phyloP scores from a whole-genome alignment of 1,140 invertebrate species.

The Parasteatoda tepidariorum region DNA sequence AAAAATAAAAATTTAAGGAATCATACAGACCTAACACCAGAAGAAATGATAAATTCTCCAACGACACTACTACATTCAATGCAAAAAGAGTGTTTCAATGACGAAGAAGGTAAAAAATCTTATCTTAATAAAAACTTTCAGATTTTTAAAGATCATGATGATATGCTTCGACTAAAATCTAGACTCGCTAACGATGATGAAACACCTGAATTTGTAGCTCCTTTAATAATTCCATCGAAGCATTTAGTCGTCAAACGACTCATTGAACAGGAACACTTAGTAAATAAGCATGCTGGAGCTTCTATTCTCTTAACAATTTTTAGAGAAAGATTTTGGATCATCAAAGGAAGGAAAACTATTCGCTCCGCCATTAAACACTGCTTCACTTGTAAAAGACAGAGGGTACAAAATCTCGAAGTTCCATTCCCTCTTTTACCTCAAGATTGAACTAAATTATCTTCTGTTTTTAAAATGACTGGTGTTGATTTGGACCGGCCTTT shows the following conservation, averaged over 20 bases:
- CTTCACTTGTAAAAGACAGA: not conserved
- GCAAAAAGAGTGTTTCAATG: too few species aligned
- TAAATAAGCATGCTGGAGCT: slow-evolving; percentile 1
- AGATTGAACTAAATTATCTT: not conserved
- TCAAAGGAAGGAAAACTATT: not conserved
- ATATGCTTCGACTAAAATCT: too few species aligned
- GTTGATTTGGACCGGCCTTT: slow-evolving; percentile 69
- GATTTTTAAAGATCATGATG: too few species aligned
- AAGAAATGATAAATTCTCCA: too few species aligned
- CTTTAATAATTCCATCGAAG: slow-evolving; percentile 7
- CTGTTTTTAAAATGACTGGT: slow-evolving; percentile 60
- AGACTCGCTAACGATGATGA: too few species aligned
- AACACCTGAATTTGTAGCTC: not conserved
- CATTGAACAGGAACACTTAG: not conserved
- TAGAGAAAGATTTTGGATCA: slow-evolving; percentile 19
- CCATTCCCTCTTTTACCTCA: not conserved
- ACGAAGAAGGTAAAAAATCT: too few species aligned
- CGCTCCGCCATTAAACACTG: not conserved
- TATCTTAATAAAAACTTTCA: too few species aligned
- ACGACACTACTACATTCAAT: too few species aligned
- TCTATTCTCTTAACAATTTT: not conserved
- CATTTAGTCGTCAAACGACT: not conserved
- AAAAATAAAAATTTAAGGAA: not conserved
- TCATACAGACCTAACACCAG: too few species aligned
- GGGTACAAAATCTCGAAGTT: not conserved